Evolutionary conservation across 2,113 vertebrate genomes (phyloP), one percentile per base, ranked within the genome.

Genomic region (Grallaria varia): DNA sequence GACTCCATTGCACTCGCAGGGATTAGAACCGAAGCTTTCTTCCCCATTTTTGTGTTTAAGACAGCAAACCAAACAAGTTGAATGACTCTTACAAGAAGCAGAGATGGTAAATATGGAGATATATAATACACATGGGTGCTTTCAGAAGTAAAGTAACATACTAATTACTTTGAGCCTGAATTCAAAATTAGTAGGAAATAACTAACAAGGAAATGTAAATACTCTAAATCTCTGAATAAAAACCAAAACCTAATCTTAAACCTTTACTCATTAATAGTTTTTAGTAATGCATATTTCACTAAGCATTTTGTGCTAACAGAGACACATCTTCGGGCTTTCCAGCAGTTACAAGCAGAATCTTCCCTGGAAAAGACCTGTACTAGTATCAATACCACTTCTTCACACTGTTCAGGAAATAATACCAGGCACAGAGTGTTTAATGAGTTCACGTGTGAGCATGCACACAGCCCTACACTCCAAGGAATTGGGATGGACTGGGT

Each of bases 321-420:
- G 28, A 55, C n/a, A 44, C 8, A 47, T 5, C 2, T 56, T 86
- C 33, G 58, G 35, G 24, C 12, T 75, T 79, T 84, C 39, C 28
- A n/a, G 35, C 14, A 50, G n/a, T 63, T 40, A 78, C 2, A 76
- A 79, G 22, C 27, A 64, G 23, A 55, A 67, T 20, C 14, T 52
- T 78, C 81, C 56, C 53, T 89, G 40, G 73, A 87, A 76, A 76
- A 82, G 49, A 14, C 97, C 98, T 33, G 98, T 98, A 85, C 62
- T 98, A 68, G 98, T 96, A 87, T 97, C 1, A 73, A 98, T 97
- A 94, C 97, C 20, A 98, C 97, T 6, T 98, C 97, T 95, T 98
- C 97, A 71, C 97, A 96, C 76, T 98, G 98, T 87, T 96, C 98
- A 39, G 97, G 96, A 81, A 98, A 98, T 40, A 98, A 91, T 2